Evolutionary conservation across 2,888 invertebrate genomes (phyloP).

Genomic region (Lasioglossum lativentre): DNA sequence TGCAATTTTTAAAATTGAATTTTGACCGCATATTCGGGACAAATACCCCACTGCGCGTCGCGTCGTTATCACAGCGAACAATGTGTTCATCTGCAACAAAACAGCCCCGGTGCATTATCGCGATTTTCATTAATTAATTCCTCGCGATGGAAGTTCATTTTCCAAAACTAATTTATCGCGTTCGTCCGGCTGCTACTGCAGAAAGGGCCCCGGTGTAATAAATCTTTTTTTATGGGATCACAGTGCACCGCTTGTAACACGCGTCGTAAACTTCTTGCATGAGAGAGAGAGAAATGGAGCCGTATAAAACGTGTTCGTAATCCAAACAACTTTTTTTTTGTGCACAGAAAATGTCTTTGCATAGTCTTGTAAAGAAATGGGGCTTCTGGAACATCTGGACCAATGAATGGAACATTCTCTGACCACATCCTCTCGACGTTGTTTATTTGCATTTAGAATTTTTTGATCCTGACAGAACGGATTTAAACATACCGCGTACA

Average conservation of each 20-base stretch:
- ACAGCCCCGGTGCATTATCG: background rate
- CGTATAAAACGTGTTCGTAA: background rate
- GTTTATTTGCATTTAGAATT: background rate
- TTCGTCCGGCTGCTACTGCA: background rate
- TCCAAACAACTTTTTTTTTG: background rate
- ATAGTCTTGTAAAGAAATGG: background rate
- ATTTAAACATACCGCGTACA: no score
- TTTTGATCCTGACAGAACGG: no score
- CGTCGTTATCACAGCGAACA: background rate
- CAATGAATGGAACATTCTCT: background rate
- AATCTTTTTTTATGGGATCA: background rate
- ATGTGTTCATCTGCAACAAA: background rate
- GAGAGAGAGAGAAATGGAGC: background rate
- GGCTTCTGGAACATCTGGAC: background rate
- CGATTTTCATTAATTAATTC: background rate
- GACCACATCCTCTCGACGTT: background rate
- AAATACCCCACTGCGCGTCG: no score
- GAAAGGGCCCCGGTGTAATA: background rate
- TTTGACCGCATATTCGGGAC: no score
- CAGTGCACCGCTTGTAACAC: background rate
- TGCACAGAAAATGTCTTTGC: background rate
- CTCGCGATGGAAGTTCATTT: background rate
- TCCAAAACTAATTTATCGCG: background rate
- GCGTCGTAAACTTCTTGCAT: slow-evolving; percentile 2
- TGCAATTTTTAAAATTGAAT: no score